A percentile compares a stretch with the other conserved stretches of the same genome.
Conservation (phyloP, 2,113 vertebrate species). For the Crotalus tigris region DNA sequence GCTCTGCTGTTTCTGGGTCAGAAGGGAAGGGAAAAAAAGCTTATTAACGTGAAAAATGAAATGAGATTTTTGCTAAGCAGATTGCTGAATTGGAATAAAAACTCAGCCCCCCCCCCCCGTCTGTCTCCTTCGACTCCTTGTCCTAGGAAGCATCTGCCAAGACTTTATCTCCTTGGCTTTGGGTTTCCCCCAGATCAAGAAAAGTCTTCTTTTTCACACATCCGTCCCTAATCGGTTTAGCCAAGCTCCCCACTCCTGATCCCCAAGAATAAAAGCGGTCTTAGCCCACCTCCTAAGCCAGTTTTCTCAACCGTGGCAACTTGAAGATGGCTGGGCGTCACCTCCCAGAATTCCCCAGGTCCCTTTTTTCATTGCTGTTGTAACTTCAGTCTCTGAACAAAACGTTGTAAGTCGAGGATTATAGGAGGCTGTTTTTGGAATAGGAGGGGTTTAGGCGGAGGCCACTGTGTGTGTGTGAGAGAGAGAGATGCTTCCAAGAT, state of each 20-base stretch:
- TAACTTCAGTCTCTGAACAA: background rate
- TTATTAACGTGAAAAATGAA: slow-evolving; percentile 55
- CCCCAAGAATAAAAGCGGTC: background rate
- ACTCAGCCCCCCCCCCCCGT: background rate
- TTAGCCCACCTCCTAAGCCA: background rate
- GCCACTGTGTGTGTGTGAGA: no score
- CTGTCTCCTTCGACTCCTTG: slow-evolving; percentile 20
- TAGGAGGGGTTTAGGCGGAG: background rate
- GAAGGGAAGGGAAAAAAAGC: slow-evolving; percentile 59
- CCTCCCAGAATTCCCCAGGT: background rate
- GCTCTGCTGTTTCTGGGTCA: slow-evolving; percentile 51
- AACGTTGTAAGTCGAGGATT: background rate
- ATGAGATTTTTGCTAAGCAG: slow-evolving; percentile 56
- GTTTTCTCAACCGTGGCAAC: background rate
- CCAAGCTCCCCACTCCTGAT: background rate
- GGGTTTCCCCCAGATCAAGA: slow-evolving; percentile 17
- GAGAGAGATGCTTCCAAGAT: background rate
- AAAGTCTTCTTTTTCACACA: slow-evolving; percentile 22
- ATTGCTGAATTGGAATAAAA: background rate
- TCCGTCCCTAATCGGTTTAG: slow-evolving; percentile 39
- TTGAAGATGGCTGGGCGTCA: background rate
- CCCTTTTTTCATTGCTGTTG: background rate
- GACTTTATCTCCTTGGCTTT: background rate
- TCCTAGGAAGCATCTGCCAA: slow-evolving; percentile 57
- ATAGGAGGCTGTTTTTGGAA: background rate